Base-by-base conservation (phyloP, 2,797 vertebrate genomes). In the Aratinga solstitialis region DNA sequence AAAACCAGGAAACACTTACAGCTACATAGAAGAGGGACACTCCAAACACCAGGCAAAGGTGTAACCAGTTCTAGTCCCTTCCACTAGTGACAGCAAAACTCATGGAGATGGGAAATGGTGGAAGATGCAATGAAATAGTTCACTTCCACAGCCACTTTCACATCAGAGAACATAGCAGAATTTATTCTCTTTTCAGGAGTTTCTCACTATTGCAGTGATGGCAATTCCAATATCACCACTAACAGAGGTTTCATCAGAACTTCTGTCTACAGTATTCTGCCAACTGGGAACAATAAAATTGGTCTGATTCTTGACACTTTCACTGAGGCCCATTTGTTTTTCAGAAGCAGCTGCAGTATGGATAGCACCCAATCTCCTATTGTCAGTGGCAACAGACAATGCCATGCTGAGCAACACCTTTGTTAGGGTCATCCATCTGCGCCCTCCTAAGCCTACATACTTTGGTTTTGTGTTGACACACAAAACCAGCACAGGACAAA, bases 371-470 rank as follows among this genome's bases (percentile, higher is more conserved):
- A 9, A 11, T 0, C 7, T 15, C 54, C 3, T 8, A 27, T 3
- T 10, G 4, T 30, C 9, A 8, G 22, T 6, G 62, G 24, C 19
- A 24, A 0, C 0, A 59, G 40, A 0, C 36, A 51, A 1, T 29
- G 1, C 9, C 4, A 0, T 7, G 61, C 78, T 5, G 27, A 68
- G 59, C 68, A 40, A 76, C 54, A 15, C 1, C 6, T 59, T 51
- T 15, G 11, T 9, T 4, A 14, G 16, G 32, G 26, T 27, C 2
- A 1, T 9, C 45, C 40, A 9, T 3, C 42, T 5, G 19, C 1
- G 34, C 18, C 5, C 45, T 62, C 62, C 32, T 40, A 22, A 43
- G 24, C 27, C 27, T 50, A 71, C 36, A 10, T 0, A 4, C 8
- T 22, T 13, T 1, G 9, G 47, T 47, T 59, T 19, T 30, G 43